Conservation (phyloP, 2,888 invertebrate species). For the Pseudeuparius sepicola region DNA sequence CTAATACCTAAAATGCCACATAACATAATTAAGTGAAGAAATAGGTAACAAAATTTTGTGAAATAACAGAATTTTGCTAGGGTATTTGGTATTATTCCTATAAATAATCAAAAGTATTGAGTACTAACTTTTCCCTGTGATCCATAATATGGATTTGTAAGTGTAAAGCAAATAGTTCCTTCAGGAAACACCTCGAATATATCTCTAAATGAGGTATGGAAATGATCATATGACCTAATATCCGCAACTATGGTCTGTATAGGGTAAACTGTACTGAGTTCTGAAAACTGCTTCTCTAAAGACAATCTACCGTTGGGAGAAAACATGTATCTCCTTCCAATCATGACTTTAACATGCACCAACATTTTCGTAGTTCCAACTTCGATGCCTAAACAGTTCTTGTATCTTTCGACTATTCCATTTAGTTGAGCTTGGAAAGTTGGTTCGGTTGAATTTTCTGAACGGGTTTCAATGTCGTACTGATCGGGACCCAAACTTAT, state of each 20-base stretch:
- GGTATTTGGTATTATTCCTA: background rate
- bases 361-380: constrained; percentile 56
- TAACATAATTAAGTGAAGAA: too few relatives aligned
- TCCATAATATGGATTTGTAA: constrained; percentile 70
- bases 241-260: constrained; percentile 55
- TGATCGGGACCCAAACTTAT: constrained; percentile 37
- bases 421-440: constrained; percentile 47
- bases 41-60: background rate
- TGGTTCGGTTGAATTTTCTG: constrained; percentile 24
- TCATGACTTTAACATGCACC: constrained; percentile 61
- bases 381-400: constrained; percentile 67
- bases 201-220: constrained; percentile 32
- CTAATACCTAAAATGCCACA: constrained; percentile 48
- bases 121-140: constrained; percentile 58
- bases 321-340: constrained; percentile 55
- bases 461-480: constrained; percentile 38
- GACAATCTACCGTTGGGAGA: constrained; percentile 51
- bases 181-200: constrained; percentile 58
- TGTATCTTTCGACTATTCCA: constrained; percentile 49
- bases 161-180: constrained; percentile 62
- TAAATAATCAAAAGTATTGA: background rate
- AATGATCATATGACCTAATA: constrained; percentile 40
- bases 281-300: constrained; percentile 65
- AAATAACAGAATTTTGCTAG: background rate
- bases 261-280: constrained; percentile 53